Evolutionary conservation across 2,113 vertebrate species (phyloP).

Genomic region (Spea bombifrons): DNA sequence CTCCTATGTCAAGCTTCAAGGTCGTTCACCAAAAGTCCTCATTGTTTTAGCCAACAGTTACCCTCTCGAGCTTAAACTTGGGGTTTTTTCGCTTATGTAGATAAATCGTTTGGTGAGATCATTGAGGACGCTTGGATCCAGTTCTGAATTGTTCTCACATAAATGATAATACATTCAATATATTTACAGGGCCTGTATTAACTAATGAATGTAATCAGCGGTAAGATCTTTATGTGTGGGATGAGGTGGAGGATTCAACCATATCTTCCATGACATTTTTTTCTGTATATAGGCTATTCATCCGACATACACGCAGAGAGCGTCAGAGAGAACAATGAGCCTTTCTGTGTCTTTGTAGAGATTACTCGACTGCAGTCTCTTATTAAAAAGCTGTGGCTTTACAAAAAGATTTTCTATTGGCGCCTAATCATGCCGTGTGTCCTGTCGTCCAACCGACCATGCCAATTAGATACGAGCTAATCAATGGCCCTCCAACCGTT

Average conservation of each 20-base stretch:
- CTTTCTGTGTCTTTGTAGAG: conserved; percentile 12
- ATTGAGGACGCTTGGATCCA: too few relatives aligned
- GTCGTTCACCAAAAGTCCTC: too few relatives aligned
- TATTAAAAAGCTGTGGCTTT: background rate
- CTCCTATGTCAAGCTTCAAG: too few relatives aligned
- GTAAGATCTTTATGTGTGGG: conserved; percentile 19
- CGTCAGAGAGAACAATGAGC: conserved; percentile 4
- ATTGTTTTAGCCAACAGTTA: too few relatives aligned
- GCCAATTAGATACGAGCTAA: background rate
- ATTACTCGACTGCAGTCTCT: conserved; percentile 42
- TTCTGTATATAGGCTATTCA: background rate
- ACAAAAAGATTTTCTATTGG: background rate
- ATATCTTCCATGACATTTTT: background rate
- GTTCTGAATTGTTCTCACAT: too few relatives aligned
- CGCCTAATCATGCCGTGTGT: background rate
- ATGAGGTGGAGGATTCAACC: background rate
- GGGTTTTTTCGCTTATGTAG: too few relatives aligned
- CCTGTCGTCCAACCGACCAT: background rate
- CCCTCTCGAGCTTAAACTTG: too few relatives aligned
- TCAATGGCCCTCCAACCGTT: background rate
- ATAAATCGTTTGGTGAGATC: too few relatives aligned
- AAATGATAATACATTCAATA: too few relatives aligned
- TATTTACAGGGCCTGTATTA: too few relatives aligned
- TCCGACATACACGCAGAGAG: conserved; percentile 12
- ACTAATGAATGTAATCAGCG: background rate